Conservation (phyloP, 2,113 vertebrate species). For the Tetrax tetrax region DNA sequence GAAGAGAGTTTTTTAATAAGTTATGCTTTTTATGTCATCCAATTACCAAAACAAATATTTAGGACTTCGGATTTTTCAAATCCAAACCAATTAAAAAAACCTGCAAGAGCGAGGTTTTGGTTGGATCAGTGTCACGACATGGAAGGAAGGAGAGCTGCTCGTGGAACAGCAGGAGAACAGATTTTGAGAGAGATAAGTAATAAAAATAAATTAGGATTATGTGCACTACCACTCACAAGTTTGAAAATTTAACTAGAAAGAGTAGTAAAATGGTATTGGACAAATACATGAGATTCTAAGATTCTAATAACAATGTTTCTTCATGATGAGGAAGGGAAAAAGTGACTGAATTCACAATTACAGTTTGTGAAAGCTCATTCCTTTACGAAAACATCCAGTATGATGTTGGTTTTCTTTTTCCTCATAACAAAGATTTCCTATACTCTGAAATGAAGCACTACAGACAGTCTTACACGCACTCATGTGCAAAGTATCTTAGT, state of each 20-base stretch:
- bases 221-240: too few species aligned
- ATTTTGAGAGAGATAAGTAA: background rate
- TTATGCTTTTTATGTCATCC: background rate
- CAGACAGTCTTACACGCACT: background rate
- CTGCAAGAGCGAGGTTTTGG: accelerated
- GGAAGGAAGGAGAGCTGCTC: background rate
- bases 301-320: background rate
- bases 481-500: background rate
- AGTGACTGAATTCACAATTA: background rate
- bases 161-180: background rate
- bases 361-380: background rate
- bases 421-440: background rate
- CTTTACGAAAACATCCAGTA: background rate
- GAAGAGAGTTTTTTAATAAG: background rate
- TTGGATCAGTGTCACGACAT: accelerated
- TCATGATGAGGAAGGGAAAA: background rate
- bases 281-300: background rate
- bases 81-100: background rate
- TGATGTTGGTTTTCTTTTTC: background rate
- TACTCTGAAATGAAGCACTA: background rate
- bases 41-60: background rate
- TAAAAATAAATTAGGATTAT: background rate
- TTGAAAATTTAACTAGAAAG: background rate
- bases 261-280: background rate
- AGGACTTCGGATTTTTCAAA: background rate